phyloP scores from a whole-genome alignment of 2,797 vertebrate species.

The Ceryle rudis region DNA sequence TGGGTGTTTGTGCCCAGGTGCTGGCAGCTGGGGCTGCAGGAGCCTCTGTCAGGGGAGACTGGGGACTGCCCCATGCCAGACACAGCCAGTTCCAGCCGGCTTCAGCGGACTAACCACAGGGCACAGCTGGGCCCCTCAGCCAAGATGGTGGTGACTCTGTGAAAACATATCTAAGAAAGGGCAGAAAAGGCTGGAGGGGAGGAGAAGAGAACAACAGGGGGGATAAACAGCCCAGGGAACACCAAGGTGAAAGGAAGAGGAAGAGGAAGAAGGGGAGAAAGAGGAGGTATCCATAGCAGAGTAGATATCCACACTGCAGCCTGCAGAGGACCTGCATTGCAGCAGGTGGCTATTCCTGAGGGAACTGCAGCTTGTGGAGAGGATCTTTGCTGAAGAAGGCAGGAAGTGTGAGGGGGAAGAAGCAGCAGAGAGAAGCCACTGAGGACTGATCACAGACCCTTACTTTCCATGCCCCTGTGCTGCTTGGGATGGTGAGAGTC shows the following conservation, averaged over 20 bases:
- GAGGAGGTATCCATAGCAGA: background rate
- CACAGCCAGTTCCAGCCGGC: background rate
- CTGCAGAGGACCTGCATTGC: rapidly evolving
- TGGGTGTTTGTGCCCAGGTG: background rate
- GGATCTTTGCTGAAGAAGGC: background rate
- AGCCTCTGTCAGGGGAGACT: background rate
- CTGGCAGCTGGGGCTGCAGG: background rate
- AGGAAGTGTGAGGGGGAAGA: background rate
- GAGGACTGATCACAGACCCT: background rate
- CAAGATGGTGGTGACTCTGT: background rate
- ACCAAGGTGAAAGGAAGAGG: background rate
- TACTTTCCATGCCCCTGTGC: background rate
- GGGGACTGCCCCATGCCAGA: background rate
- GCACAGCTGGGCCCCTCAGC: background rate
- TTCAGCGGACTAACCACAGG: background rate
- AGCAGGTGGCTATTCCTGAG: background rate
- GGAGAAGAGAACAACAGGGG: background rate
- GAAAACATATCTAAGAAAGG: background rate
- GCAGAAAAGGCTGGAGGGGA: background rate
- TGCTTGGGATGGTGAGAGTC: background rate
- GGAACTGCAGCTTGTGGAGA: background rate
- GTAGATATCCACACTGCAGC: background rate
- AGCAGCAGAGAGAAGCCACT: background rate
- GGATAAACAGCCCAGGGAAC: background rate
- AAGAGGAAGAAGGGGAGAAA: background rate